Evolutionary conservation across 2,888 invertebrate genomes (phyloP).

Genomic region (Lasioglossum zephyrum): DNA sequence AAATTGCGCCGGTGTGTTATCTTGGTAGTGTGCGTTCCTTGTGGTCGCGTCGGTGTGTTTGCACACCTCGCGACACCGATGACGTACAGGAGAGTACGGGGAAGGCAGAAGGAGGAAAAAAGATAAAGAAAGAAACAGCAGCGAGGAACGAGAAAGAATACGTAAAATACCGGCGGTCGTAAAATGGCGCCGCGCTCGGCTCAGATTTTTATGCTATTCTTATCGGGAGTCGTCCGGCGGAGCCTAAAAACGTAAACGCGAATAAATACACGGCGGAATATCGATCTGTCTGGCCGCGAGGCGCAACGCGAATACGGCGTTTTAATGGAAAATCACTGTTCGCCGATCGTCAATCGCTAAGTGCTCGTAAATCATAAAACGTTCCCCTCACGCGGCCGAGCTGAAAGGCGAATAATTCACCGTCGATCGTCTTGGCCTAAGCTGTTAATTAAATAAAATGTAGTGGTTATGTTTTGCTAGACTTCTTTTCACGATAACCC

Average conservation of each 20-base stretch:
- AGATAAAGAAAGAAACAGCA: background rate
- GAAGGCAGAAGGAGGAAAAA: background rate
- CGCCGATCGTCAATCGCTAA: conserved; percentile 42
- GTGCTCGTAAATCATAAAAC: conserved; percentile 24
- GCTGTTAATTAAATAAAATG: background rate
- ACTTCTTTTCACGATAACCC: background rate
- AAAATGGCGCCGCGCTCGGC: conserved; percentile 35
- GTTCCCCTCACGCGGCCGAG: background rate
- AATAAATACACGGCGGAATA: conserved; percentile 36
- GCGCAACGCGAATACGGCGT: conserved; percentile 21
- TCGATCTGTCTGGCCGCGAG: conserved; percentile 32
- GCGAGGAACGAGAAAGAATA: background rate
- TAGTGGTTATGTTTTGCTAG: background rate
- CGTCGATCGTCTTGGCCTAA: background rate
- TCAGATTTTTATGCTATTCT: conserved; percentile 30
- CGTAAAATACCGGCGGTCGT: conserved; percentile 29
- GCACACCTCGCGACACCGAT: background rate
- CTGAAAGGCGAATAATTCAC: background rate
- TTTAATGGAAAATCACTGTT: conserved; percentile 62
- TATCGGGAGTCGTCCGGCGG: conserved; percentile 31
- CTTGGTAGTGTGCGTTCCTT: background rate
- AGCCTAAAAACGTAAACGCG: conserved; percentile 36
- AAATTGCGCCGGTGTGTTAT: background rate
- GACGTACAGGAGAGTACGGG: background rate
- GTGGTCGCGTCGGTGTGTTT: background rate